phyloP scores from a whole-genome alignment of 2,113 vertebrate species.

The Rhipidura dahli region DNA sequence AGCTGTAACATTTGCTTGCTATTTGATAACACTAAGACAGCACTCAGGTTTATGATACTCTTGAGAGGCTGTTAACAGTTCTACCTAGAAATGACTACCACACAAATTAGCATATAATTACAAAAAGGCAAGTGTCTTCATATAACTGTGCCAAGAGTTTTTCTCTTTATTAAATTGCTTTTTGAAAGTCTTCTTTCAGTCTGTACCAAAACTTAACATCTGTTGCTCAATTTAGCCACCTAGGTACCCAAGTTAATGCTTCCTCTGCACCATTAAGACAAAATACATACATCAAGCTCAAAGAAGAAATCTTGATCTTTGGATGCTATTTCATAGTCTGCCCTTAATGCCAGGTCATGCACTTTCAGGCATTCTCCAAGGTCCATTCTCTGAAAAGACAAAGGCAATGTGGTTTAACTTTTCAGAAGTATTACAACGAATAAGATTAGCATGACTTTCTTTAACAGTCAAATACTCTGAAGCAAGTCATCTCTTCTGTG shows the following conservation, averaged over 20 bases:
- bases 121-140: not conserved
- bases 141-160: not conserved
- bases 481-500: not conserved
- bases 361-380: slow-evolving; percentile 97
- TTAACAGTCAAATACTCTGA: not conserved
- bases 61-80: not conserved
- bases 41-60: not conserved
- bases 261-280: not conserved
- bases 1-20: not conserved
- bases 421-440: not conserved
- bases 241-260: not conserved
- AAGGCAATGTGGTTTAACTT: not conserved
- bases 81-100: not conserved
- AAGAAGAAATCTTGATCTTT: slow-evolving; percentile 98
- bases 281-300: slow-evolving; percentile 93
- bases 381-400: slow-evolving; percentile 89
- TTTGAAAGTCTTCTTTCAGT: not conserved
- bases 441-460: not conserved
- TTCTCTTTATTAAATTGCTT: not conserved
- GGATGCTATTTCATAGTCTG: slow-evolving; percentile 97
- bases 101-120: not conserved
- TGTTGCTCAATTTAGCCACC: not conserved
- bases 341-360: slow-evolving; percentile 94
- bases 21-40: not conserved
- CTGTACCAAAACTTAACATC: not conserved